A percentile compares a stretch with the other conserved stretches of the same genome.
Conservation (phyloP, 1,140 invertebrate genomes). For the Meloidogyne exigua region DNA sequence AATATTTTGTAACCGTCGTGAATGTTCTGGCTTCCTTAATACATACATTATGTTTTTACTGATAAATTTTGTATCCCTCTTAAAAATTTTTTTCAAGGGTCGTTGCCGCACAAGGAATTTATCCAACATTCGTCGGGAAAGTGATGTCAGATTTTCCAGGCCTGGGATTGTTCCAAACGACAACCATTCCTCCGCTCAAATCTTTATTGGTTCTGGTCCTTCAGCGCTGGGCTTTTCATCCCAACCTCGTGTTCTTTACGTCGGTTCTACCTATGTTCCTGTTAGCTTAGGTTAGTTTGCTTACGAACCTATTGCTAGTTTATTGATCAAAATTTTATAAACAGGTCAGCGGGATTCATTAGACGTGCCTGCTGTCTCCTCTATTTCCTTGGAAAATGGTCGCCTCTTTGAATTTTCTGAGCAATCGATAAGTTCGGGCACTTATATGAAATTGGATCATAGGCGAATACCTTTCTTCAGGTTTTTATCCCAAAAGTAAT, state of each 20-base stretch:
- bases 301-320: too few species aligned
- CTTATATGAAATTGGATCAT: conserved; percentile 45
- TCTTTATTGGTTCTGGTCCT: conserved; percentile 59
- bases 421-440: conserved; percentile 47
- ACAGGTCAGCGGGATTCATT: conserved; percentile 50
- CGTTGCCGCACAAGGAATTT: conserved; percentile 60
- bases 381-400: conserved; percentile 29
- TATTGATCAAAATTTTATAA: too few species aligned
- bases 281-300: conserved; percentile 14
- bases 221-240: conserved; percentile 14
- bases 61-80: too few species aligned
- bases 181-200: conserved; percentile 52
- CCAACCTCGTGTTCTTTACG: conserved; percentile 48
- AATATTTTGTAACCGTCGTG: neutral
- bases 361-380: conserved; percentile 53
- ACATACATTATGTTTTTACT: too few species aligned
- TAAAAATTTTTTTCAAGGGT: conserved; percentile 38
- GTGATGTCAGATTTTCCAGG: conserved; percentile 45
- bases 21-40: too few species aligned
- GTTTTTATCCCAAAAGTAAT: neutral
- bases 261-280: conserved; percentile 55
- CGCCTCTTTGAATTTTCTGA: conserved; percentile 43
- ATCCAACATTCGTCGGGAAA: conserved; percentile 58
- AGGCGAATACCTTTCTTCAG: conserved; percentile 14
- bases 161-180: conserved; percentile 58